Evolutionary conservation across 2,888 invertebrate genomes (phyloP).

Genomic region (Protonemura montana): DNA sequence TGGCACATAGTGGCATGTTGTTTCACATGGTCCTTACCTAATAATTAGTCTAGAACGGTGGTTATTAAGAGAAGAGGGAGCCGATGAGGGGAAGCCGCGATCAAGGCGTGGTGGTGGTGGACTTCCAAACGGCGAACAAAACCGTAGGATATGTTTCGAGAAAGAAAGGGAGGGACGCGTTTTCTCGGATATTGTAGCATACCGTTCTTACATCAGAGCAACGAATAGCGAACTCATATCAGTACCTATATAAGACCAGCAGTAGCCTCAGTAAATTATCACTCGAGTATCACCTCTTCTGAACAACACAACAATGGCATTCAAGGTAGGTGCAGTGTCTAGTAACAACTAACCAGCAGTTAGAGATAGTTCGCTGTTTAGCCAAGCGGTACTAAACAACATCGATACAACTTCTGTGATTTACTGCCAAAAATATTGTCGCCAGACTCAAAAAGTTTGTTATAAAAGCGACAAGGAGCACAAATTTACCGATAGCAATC

Average conservation of each 20-base stretch:
- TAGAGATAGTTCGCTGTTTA: too few species aligned
- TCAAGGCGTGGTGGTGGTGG: background rate
- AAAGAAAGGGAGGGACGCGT: conserved; percentile 27
- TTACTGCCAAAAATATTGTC: background rate
- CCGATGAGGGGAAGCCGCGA: background rate
- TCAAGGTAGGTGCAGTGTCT: conserved; percentile 39
- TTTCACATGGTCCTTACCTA: conserved; percentile 31
- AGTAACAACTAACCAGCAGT: background rate
- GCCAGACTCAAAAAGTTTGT: too few species aligned
- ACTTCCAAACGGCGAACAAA: background rate
- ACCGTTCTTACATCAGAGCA: conserved; percentile 17
- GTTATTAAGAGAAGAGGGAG: conserved; percentile 1
- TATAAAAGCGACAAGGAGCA: too few species aligned
- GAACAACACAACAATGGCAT: conserved; percentile 43
- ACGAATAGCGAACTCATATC: background rate
- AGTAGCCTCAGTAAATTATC: conserved; percentile 18
- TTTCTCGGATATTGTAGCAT: conserved; percentile 15
- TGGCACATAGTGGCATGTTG: background rate
- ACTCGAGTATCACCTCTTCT: conserved; percentile 34
- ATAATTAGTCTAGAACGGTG: conserved; percentile 19
- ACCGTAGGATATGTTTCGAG: conserved; percentile 13
- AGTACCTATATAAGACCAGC: conserved; percentile 28
- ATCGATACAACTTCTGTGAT: background rate
- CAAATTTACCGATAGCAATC: too few species aligned
- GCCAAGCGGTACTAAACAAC: too few species aligned